These are phyloP conservation scores for Brachystomella parvula DNA, from an alignment of 1,140 invertebrate genomes.

Conservation along the genomic window DNA sequence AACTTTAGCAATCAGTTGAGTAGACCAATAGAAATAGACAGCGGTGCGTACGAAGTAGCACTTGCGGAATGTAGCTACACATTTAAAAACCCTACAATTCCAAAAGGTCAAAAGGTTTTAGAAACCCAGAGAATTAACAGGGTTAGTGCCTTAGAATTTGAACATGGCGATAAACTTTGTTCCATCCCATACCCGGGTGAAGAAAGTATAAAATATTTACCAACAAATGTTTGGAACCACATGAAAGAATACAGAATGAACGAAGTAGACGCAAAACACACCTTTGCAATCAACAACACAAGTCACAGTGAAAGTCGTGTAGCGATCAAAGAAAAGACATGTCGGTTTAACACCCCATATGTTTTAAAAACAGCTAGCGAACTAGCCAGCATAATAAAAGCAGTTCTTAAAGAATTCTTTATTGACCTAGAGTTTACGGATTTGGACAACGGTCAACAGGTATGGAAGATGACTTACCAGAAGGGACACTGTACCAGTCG, in stretches of 20 bases:
- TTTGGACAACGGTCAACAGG: too few species aligned
- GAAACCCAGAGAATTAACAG: not conserved
- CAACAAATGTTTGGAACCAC: too few species aligned
- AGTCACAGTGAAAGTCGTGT: not conserved
- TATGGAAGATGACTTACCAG: too few species aligned
- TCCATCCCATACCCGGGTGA: not conserved
- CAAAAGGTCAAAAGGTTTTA: not conserved
- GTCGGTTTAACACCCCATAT: too few species aligned
- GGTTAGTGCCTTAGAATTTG: not conserved
- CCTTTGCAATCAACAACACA: not conserved
- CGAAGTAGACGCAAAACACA: too few species aligned
- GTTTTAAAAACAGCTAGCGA: too few species aligned
- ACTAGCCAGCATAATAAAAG: too few species aligned
- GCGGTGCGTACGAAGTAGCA: slow-evolving; percentile 3
- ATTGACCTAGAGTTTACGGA: too few species aligned
- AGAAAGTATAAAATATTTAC: not conserved
- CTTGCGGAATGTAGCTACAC: slow-evolving; percentile 6
- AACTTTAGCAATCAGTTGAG: slow-evolving; percentile 7
- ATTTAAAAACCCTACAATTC: not conserved
- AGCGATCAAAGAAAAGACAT: too few species aligned
- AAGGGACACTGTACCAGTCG: too few species aligned
- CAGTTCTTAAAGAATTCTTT: too few species aligned
- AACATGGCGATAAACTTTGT: not conserved
- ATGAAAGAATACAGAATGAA: too few species aligned
- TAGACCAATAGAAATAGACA: not conserved